Conservation (phyloP, 2,888 invertebrate species). For the Drosophila crucigera region DNA sequence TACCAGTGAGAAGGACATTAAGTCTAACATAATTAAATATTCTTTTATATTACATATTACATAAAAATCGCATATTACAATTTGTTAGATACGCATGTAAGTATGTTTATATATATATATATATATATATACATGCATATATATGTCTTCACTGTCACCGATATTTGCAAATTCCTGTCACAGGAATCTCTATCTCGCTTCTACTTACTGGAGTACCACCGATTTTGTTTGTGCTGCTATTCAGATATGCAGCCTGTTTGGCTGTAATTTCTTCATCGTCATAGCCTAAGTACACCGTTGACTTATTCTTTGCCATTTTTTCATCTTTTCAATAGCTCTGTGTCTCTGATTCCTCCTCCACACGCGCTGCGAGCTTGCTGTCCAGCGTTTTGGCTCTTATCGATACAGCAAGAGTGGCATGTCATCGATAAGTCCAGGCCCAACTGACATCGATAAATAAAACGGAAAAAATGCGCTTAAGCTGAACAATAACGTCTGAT, state of each 20-base stretch:
- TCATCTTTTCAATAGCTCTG: conserved; percentile 49
- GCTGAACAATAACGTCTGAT: background rate
- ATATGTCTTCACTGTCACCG: conserved; percentile 7
- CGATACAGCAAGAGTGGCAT: conserved; percentile 16
- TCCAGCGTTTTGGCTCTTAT: conserved; percentile 19
- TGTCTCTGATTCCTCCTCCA: conserved; percentile 3
- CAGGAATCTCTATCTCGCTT: conserved; percentile 5
- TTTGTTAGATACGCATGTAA: background rate
- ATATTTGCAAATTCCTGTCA: conserved; percentile 21
- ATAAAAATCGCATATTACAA: background rate
- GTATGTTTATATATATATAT: background rate
- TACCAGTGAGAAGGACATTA: conserved; percentile 25
- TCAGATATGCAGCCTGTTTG: conserved; percentile 88
- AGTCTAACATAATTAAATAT: background rate
- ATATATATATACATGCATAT: background rate
- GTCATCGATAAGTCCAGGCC: conserved; percentile 20
- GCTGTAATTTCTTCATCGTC: conserved; percentile 92
- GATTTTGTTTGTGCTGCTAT: conserved; percentile 92
- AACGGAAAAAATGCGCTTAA: conserved; percentile 1
- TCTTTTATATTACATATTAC: background rate
- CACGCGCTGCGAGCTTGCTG: conserved; percentile 12
- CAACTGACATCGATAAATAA: conserved; percentile 25
- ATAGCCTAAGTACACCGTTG: conserved; percentile 90
- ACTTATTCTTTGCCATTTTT: conserved; percentile 86
- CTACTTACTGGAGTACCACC: conserved; percentile 91